Conservation (phyloP, 2,888 invertebrate genomes). For the Athalia circularis region DNA sequence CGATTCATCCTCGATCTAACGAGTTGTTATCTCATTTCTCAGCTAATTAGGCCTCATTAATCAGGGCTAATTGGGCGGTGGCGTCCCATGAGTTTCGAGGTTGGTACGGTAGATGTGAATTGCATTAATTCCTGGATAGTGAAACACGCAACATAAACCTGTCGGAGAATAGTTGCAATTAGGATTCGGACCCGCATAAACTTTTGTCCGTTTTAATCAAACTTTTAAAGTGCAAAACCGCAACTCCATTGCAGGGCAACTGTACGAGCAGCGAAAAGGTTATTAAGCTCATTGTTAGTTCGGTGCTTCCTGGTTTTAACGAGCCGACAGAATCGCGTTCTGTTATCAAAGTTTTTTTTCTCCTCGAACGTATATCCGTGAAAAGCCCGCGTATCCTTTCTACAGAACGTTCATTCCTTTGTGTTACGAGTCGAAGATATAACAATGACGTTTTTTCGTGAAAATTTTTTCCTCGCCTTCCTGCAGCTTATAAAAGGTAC, state of each 20-base stretch:
- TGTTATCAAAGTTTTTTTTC: too few relatives aligned
- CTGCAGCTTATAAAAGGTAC: too few relatives aligned
- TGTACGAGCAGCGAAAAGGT: slow-evolving; percentile 6
- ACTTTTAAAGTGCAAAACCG: slow-evolving; percentile 1
- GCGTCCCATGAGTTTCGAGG: not conserved
- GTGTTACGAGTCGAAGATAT: too few relatives aligned
- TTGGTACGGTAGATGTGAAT: not conserved
- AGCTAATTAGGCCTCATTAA: not conserved
- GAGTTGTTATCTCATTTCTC: not conserved
- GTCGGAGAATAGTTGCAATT: not conserved
- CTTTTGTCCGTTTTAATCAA: slow-evolving; percentile 9
- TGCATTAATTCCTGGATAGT: not conserved
- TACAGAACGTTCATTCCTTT: not conserved
- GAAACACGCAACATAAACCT: not conserved
- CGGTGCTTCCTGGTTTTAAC: too few relatives aligned
- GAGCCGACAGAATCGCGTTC: too few relatives aligned
- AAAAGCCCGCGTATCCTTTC: too few relatives aligned
- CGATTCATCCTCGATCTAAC: not conserved
- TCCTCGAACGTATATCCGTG: too few relatives aligned
- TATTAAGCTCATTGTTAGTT: not conserved
- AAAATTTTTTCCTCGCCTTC: too few relatives aligned
- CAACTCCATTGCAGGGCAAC: too few relatives aligned
- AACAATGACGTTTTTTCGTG: too few relatives aligned
- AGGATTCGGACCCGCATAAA: not conserved
- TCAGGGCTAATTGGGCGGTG: not conserved